A percentile compares a stretch with the other conserved stretches of the same genome.
phyloP scores from a whole-genome alignment of 2,888 invertebrate genomes.

The Amitus sp. region DNA sequence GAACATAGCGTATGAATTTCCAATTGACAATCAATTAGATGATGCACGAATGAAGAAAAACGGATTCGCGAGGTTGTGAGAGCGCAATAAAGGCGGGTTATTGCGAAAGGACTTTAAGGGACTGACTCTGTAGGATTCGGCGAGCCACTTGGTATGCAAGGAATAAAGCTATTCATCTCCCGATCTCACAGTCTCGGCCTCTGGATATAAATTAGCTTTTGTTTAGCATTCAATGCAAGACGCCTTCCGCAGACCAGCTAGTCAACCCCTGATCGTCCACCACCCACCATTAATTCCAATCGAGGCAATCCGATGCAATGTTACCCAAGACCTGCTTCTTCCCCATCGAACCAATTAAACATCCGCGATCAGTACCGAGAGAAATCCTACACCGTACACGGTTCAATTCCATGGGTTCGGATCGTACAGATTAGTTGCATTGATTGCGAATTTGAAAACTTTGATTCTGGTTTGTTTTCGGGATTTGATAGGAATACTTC shows the following conservation, averaged over 20 bases:
- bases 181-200: conserved; percentile 63
- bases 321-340: conserved; percentile 49
- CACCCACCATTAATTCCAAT: conserved; percentile 39
- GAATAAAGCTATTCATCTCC: conserved; percentile 63
- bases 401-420: conserved; percentile 52
- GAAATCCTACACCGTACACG: conserved; percentile 50
- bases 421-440: too few species aligned
- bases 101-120: conserved; percentile 54
- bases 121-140: conserved; percentile 41
- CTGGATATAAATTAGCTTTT: conserved; percentile 66
- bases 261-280: conserved; percentile 35
- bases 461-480: conserved; percentile 1
- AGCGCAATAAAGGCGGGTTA: conserved; percentile 23
- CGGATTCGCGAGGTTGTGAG: conserved; percentile 17
- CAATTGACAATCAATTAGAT: background rate
- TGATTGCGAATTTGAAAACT: background rate
- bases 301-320: conserved; percentile 56
- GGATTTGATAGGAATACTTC: too few species aligned
- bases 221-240: conserved; percentile 65
- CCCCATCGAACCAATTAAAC: conserved; percentile 49
- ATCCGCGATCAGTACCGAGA: conserved; percentile 47
- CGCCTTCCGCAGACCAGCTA: conserved; percentile 45
- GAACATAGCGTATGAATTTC: background rate
- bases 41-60: conserved; percentile 1
- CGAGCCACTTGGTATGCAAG: conserved; percentile 61